A percentile compares a stretch with the other conserved stretches of the same genome.
Evolutionary conservation across 2,113 vertebrate species (phyloP).

Genomic region (Gavia stellata): DNA sequence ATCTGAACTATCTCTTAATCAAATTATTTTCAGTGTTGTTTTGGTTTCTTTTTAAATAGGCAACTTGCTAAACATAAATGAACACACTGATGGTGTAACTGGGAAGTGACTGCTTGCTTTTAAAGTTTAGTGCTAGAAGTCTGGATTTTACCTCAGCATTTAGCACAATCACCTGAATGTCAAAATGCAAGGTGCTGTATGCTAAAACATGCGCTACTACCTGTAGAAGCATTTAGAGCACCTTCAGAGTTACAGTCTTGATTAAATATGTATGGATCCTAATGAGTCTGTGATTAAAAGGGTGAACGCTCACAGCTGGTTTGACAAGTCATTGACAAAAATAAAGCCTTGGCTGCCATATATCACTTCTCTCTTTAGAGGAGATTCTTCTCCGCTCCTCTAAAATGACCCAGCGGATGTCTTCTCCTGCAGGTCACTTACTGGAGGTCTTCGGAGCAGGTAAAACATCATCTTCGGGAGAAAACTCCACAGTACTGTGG

Average conservation of each 20-base stretch:
- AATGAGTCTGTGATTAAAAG: neutral
- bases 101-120: neutral
- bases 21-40: neutral
- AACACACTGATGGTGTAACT: neutral
- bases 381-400: neutral
- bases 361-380: neutral
- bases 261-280: neutral
- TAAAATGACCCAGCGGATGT: neutral
- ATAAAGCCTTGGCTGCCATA: neutral
- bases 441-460: neutral
- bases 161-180: neutral
- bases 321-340: neutral
- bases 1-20: neutral
- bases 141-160: neutral
- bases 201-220: neutral
- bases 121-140: neutral
- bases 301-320: neutral
- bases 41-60: neutral
- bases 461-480: neutral
- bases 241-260: neutral
- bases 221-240: neutral
- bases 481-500: neutral
- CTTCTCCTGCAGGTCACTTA: neutral
- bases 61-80: neutral
- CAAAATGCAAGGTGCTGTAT: neutral